Percentiles rank a stretch among this genome's conserved stretches.
These are phyloP conservation scores for Pogonophryne albipinna DNA, from an alignment of 2,797 vertebrate genomes.

Conservation along the genomic window DNA sequence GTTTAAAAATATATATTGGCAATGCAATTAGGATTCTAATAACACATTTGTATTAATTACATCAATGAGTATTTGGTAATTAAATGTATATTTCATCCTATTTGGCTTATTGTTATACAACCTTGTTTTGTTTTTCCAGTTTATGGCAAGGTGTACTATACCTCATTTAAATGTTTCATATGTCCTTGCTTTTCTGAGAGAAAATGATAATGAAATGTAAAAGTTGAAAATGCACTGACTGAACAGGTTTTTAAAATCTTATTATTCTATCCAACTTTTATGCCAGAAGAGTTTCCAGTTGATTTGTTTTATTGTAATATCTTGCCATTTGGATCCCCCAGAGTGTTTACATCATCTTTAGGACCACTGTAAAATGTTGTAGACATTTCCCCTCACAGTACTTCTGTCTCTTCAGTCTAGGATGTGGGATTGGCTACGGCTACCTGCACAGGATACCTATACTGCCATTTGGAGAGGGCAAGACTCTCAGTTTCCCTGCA, in stretches of 20 bases:
- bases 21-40: background rate
- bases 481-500: slow-evolving; percentile 88
- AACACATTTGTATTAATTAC: background rate
- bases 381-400: background rate
- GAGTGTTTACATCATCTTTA: background rate
- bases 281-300: background rate
- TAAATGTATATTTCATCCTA: background rate
- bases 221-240: background rate
- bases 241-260: background rate
- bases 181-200: background rate
- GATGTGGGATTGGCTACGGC: slow-evolving; percentile 97
- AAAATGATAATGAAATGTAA: background rate
- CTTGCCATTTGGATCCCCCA: background rate
- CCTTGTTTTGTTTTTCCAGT: background rate
- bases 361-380: background rate
- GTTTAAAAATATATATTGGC: background rate
- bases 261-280: background rate
- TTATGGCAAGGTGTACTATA: background rate
- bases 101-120: background rate
- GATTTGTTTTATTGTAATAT: background rate
- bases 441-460: slow-evolving; percentile 99
- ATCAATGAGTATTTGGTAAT: background rate
- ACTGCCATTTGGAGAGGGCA: slow-evolving; percentile 89
- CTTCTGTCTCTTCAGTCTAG: slow-evolving; percentile 85
- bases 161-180: background rate